Conservation (phyloP, 2,113 vertebrate genomes). For the Salvelinus alpinus region DNA sequence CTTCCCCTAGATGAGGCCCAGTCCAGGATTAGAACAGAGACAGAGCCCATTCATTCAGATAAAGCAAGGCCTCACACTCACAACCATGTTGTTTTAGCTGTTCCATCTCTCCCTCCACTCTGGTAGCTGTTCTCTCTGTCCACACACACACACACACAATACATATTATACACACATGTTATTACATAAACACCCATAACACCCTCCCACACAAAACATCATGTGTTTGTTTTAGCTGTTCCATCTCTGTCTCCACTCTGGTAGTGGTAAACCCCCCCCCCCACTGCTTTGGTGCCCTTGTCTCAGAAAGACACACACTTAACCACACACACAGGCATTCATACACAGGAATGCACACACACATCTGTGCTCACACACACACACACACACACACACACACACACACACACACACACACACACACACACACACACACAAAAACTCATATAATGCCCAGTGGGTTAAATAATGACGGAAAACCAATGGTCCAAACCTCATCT, state of each 20-base stretch:
- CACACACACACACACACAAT: constrained; percentile 5
- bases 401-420: too few relatives aligned
- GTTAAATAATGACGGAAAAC: too few relatives aligned
- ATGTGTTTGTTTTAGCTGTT: constrained; percentile 46
- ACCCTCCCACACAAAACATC: not conserved
- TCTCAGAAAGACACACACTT: too few relatives aligned
- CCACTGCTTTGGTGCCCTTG: too few relatives aligned
- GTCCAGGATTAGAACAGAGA: constrained; percentile 50
- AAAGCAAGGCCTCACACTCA: constrained; percentile 49
- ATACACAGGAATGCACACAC: constrained; percentile 1
- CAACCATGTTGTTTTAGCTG: constrained; percentile 56
- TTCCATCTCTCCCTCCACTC: constrained; percentile 43
- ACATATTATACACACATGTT: not conserved
- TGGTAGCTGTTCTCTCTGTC: not conserved
- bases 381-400: too few relatives aligned
- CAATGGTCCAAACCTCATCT: too few relatives aligned
- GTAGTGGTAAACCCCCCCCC: too few relatives aligned
- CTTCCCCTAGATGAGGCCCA: constrained; percentile 70
- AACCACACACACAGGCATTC: not conserved
- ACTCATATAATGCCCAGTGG: too few relatives aligned
- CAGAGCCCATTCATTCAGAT: constrained; percentile 63
- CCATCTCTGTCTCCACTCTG: constrained; percentile 44
- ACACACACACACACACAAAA: too few relatives aligned
- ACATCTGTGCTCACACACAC: not conserved
- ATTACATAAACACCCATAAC: not conserved